A percentile compares a stretch with the other conserved stretches of the same genome.
phyloP scores from a whole-genome alignment of 2,888 invertebrate species.

The Zygothrica quintamaculata region DNA sequence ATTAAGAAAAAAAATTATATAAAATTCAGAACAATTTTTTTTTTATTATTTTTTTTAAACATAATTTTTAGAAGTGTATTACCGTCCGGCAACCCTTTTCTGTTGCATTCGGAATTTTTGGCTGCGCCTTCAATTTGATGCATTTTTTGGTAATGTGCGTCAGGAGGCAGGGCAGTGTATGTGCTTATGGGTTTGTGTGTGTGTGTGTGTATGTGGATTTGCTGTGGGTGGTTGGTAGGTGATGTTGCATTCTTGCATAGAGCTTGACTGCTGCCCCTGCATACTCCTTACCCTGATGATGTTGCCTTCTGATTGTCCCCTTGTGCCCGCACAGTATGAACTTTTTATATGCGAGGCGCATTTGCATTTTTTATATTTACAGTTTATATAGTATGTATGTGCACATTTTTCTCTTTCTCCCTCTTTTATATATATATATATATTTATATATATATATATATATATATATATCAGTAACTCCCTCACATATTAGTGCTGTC shows the following conservation, averaged over 20 bases:
- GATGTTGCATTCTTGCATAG: constrained; percentile 47
- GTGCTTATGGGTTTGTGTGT: constrained; percentile 7
- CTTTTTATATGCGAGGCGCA: constrained; percentile 41
- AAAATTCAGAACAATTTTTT: no score
- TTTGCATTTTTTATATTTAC: constrained; percentile 77
- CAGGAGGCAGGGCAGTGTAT: constrained; percentile 6
- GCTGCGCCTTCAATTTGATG: constrained; percentile 50
- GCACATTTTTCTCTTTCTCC: not conserved
- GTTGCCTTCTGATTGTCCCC: constrained; percentile 35
- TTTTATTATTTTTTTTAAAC: not conserved
- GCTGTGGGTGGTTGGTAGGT: constrained; percentile 5
- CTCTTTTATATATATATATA: no score
- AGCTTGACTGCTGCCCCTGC: constrained; percentile 4
- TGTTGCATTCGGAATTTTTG: constrained; percentile 31
- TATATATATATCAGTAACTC: no score
- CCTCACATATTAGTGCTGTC: constrained; percentile 18
- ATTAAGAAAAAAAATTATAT: no score
- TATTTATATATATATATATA: no score
- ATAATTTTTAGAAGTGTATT: constrained; percentile 29
- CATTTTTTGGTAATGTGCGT: constrained; percentile 41
- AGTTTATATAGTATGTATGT: constrained; percentile 45
- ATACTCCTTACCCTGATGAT: not conserved
- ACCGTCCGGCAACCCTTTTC: constrained; percentile 20
- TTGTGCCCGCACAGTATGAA: constrained; percentile 13
- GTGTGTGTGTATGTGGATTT: not conserved